Evolutionary conservation across 2,797 vertebrate genomes (phyloP).

Genomic region (Eremophila alpestris): DNA sequence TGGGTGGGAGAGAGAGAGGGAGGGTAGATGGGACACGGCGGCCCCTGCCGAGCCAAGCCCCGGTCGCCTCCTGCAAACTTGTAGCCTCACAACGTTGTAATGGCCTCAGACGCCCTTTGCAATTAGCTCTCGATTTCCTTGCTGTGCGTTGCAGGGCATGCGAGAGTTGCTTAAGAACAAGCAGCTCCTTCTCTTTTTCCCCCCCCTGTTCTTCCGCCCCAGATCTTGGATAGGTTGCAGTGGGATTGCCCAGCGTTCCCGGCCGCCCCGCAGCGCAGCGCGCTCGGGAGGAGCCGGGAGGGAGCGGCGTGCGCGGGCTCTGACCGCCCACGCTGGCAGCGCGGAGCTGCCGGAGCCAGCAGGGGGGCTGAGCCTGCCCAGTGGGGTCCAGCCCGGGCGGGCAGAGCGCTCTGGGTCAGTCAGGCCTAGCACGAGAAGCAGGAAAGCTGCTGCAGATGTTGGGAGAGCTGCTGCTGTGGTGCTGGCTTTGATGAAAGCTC

Average conservation of each 20-base stretch:
- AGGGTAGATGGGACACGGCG: neutral
- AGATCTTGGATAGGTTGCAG: fast-evolving
- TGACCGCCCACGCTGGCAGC: neutral
- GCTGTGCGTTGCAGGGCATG: neutral
- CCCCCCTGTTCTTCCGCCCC: neutral
- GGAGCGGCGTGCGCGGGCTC: neutral
- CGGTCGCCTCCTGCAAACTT: neutral
- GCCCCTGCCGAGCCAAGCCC: neutral
- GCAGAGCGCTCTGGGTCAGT: neutral
- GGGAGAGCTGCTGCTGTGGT: neutral
- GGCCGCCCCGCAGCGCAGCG: neutral
- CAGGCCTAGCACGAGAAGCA: neutral
- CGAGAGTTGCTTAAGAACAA: neutral
- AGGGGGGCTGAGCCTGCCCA: fast-evolving
- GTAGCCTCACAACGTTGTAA: neutral
- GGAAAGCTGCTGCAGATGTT: neutral
- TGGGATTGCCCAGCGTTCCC: fast-evolving
- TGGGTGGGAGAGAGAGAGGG: neutral
- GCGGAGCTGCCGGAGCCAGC: fast-evolving
- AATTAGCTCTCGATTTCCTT: neutral
- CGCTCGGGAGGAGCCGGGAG: neutral
- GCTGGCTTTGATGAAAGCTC: neutral
- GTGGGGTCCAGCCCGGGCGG: fast-evolving
- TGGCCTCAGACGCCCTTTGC: neutral
- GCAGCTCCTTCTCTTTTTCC: fast-evolving